Evolutionary conservation across 2,113 vertebrate genomes (phyloP), one percentile per base, ranked within the genome.

Genomic region (Diphyllodes magnificus): DNA sequence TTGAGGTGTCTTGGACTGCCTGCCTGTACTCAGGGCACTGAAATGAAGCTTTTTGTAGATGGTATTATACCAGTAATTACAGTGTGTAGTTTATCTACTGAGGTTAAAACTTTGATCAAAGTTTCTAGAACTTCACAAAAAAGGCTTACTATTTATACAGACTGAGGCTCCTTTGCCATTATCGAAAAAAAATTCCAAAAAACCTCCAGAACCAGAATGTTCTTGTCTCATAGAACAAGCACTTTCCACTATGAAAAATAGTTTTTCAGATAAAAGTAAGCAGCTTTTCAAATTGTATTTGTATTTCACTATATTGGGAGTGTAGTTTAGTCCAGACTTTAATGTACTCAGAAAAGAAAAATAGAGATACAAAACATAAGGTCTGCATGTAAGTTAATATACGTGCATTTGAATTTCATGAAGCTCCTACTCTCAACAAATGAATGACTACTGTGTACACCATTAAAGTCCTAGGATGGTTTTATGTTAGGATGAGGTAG

Each of bases 151-250:
- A 47, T 42, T 77, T 73, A 73, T 45, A 66, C 4, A 75, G 14
- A 78, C 28, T 87, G 82, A 77, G 73, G 61, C 9, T 18, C 5
- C 9, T 78, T 75, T 95, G 25, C 20, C 80, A 30, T 64, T 44
- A 82, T 30, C 40, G 69, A 15, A 77, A 64, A 80, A 11, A 37
- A 7, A 5, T 15, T 11, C 7, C 4, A 7, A 33, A 37, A 75
- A 25, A 60, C 5, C 5, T 69, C 24, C 18, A 49, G 37, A 68
- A 10, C 5, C 49, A 33, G 44, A 79, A 42, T 73, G 42, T 91
- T 85, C 47, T 64, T 31, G 64, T 94, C 64, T 96, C 86, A 94
- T 13, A 50, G 35, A 92, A 91, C 22, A 95, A 91, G 63, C 31
- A 73, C 94, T 94, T 94, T 65, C 57, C 69, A 61, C 7, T 47